Base-by-base conservation (phyloP, 1,140 invertebrate species). In the Seison nebaliae region DNA sequence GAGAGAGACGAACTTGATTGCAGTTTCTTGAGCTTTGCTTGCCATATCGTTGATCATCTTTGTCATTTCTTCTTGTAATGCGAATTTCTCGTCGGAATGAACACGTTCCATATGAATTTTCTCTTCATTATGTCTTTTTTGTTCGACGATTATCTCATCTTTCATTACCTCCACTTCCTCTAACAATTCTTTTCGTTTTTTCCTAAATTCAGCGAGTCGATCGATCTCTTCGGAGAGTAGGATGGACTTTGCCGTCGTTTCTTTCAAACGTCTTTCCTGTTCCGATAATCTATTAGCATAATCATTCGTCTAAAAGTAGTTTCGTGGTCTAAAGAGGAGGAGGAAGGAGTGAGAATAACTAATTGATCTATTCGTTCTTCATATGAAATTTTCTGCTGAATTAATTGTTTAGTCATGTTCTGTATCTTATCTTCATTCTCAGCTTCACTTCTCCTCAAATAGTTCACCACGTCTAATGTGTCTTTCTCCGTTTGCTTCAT, bases 21-120 rank as follows among this genome's bases (percentile, higher is more conserved):
- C 57, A 43, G 58, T 54, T 29, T 49, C 51, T 40, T 60, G 57
- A 18, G 57, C 57, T 42, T 49, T 51, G 41, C 56, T 52, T 18
- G 56, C 55, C 15, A 59, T 38, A 36, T 60, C 57, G 28, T 52
- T 51, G 34, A 59, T 60, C 45, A 59, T 60, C 40, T 57, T 51
- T 38, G 53, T 57, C 5, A 56, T 53, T 44, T 60, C 57, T 41
- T 57, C 51, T 44, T 59, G 54, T 12, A 60, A 42, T 38, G 50
- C 46, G 52, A 57, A 55, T 52, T 56, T 57, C 48, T 59, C 55
- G 42, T 59, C 54, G 49, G 58, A 57, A 45, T 56, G 58, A 46
- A 56, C 57, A 37, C 57, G 53, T 45, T 59, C 55, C 52, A 58
- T 52, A 36, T 48, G 47, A 26, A 46, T 43, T 1, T 53, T 36